phyloP scores from a whole-genome alignment of 1,140 invertebrate genomes.

The Bombyx mori region DNA sequence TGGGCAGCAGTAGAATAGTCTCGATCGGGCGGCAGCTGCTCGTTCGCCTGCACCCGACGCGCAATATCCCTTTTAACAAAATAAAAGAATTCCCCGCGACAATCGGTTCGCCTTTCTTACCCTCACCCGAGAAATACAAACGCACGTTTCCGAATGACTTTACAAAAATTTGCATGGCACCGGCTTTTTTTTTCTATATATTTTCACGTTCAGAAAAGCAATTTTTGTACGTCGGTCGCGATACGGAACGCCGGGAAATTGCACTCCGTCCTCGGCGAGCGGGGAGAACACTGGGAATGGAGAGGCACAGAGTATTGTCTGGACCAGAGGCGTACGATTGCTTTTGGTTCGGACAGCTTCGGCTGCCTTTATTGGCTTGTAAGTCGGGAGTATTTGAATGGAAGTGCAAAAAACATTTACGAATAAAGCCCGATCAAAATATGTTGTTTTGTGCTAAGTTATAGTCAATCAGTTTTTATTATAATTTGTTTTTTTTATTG shows the following conservation, averaged over 20 bases:
- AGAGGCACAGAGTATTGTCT: slow-evolving; percentile 48
- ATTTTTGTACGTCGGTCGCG: slow-evolving; percentile 66
- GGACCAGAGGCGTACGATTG: slow-evolving; percentile 44
- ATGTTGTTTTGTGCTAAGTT: too few relatives aligned
- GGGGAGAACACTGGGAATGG: slow-evolving; percentile 46
- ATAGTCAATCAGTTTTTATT: too few relatives aligned
- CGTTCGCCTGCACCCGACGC: slow-evolving; percentile 56
- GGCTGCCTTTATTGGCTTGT: slow-evolving; percentile 41
- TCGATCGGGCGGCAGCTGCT: slow-evolving; percentile 33
- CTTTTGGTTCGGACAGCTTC: slow-evolving; percentile 26
- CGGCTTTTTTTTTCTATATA: slow-evolving; percentile 57
- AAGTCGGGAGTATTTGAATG: too few relatives aligned
- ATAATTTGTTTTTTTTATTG: too few relatives aligned
- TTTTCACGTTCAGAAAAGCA: slow-evolving; percentile 67
- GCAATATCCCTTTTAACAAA: slow-evolving; percentile 65
- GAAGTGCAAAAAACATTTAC: too few relatives aligned
- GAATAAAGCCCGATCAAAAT: too few relatives aligned
- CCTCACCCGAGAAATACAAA: slow-evolving; percentile 64
- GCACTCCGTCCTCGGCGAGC: slow-evolving; percentile 47
- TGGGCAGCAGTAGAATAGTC: slow-evolving; percentile 50
- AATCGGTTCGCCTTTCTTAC: slow-evolving; percentile 61
- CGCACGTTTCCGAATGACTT: slow-evolving; percentile 66
- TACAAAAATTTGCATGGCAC: slow-evolving; percentile 68
- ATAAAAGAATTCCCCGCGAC: slow-evolving; percentile 62
- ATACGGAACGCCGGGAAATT: slow-evolving; percentile 65